Evolutionary conservation across 2,888 invertebrate species (phyloP), one percentile per base, ranked within the genome.

Genomic region (Tetragonula carbonaria): DNA sequence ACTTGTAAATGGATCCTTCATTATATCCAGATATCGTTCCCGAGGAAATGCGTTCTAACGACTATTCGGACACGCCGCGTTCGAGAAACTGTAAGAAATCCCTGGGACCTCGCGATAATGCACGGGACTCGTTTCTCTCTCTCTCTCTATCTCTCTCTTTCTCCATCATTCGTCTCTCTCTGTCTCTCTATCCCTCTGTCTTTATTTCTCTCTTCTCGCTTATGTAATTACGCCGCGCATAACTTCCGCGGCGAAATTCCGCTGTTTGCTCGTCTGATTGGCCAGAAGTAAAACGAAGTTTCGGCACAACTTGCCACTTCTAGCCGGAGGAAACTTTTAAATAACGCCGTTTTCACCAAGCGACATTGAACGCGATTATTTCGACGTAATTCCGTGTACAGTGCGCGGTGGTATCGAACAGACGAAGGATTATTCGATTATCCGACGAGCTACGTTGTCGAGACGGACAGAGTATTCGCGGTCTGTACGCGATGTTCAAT

Each of bases 1-100:
- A 94, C 93, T 94, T 94, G 93, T 94, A 94, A 94, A 94, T 94
- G 92, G 92, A 91, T 92, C 92, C 92, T 92, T 92, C 92, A 91
- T 92, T 93, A 93, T 92, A 93, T 92, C 92, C 92, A 92, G 92
- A 93, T 93, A 93, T 91, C 90, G 88, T 91, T 91, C 87, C 89
- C 89, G 80, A 88, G 88, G 90, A 88, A 92, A 89, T 89, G 90
- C 88, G 85, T 86, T 80, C 85, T 83, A 88, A 88, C 80, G 87
- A 83, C 82, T 85, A 85, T 84, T 89, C 86, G 83, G 89, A 87
- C 86, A 81, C 84, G 80, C 67, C 66, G 84, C 68, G 86, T 83
- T 81, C 85, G 81, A 57, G 78, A 85, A 87, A 86, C 86, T 82
- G 81, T 88, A 85, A 88, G 88, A 88, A 59, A 86, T 86, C 78